Percentiles rank a stretch among this genome's conserved stretches.
Evolutionary conservation across 2,113 vertebrate genomes (phyloP).

Genomic region (Elachura formosa): DNA sequence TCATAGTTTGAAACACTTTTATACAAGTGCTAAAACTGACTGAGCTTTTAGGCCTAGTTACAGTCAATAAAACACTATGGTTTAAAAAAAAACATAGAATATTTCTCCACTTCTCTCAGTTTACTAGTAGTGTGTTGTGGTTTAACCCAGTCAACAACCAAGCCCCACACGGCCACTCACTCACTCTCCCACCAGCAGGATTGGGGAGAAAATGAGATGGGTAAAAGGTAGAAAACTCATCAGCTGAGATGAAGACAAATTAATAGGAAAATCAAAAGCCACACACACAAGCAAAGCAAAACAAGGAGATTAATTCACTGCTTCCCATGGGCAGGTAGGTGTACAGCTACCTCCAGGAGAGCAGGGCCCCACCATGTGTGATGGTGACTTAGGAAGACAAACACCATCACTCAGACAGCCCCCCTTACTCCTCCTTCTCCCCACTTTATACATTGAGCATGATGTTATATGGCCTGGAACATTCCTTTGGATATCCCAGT

Average conservation of each 20-base stretch:
- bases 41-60: background rate
- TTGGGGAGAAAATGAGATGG: background rate
- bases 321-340: background rate
- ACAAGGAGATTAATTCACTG: background rate
- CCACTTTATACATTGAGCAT: background rate
- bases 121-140: background rate
- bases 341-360: background rate
- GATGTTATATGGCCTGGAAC: background rate
- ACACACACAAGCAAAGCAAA: background rate
- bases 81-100: background rate
- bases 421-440: background rate
- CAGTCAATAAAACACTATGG: background rate
- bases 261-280: background rate
- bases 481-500: background rate
- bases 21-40: background rate
- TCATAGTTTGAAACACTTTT: background rate
- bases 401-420: background rate
- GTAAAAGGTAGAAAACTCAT: background rate
- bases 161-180: background rate
- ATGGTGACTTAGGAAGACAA: background rate
- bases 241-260: background rate
- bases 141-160: background rate
- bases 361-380: accelerated
- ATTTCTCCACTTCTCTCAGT: background rate
- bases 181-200: accelerated